Conservation (phyloP, 2,797 vertebrate species). For the Tokudaia muenninki region DNA sequence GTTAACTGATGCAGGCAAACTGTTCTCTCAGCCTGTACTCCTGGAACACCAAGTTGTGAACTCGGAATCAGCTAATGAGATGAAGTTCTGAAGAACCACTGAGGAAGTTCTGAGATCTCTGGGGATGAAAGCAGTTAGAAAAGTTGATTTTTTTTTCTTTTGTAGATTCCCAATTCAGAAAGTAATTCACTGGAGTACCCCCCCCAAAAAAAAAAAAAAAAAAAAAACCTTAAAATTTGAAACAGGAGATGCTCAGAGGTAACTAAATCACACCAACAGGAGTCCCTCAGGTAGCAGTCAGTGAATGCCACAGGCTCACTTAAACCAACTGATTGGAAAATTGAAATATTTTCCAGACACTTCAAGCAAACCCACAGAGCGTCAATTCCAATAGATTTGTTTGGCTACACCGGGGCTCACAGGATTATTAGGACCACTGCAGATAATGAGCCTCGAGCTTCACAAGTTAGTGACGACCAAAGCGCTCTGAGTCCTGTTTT, state of each 20-base stretch:
- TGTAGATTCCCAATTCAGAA: not conserved
- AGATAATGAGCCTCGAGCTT: conserved; percentile 80
- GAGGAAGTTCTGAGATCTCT: not conserved
- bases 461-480: conserved; percentile 74
- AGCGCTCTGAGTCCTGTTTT: conserved; percentile 25
- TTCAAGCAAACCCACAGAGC: conserved; percentile 71
- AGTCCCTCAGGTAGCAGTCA: conserved; percentile 67
- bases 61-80: conserved; percentile 25
- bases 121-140: not conserved
- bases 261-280: conserved; percentile 66
- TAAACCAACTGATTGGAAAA: conserved; percentile 78
- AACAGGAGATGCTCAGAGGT: conserved; percentile 70
- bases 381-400: conserved; percentile 76
- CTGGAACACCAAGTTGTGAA: not conserved
- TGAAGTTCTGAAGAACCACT: not conserved
- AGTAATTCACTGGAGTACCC: conserved; percentile 38
- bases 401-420: conserved; percentile 72
- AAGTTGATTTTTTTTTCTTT: not conserved
- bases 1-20: not conserved
- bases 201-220: conserved; percentile 25
- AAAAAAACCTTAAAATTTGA: conserved; percentile 62
- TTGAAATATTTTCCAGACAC: conserved; percentile 43
- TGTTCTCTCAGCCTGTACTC: not conserved
- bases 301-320: conserved; percentile 28
- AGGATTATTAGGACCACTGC: conserved; percentile 80